These are phyloP conservation scores for Cheilosia grossa DNA, from an alignment of 2,888 invertebrate genomes.

Conservation along the genomic window DNA sequence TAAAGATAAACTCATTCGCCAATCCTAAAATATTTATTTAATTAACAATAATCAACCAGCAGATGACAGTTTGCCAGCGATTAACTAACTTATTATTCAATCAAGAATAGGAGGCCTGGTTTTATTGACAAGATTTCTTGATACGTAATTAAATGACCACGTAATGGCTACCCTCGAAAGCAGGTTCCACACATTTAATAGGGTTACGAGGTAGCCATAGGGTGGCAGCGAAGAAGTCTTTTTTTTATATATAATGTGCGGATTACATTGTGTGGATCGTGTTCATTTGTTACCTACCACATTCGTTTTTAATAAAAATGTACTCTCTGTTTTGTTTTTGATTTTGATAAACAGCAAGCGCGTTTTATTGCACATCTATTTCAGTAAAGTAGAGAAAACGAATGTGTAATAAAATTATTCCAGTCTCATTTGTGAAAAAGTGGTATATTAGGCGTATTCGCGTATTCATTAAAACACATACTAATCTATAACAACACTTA, in stretches of 20 bases:
- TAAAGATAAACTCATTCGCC: neutral
- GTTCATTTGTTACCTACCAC: too few species aligned
- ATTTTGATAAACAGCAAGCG: neutral
- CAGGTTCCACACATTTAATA: neutral
- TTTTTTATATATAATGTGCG: neutral
- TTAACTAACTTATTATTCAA: slow-evolving; percentile 1
- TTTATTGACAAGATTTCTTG: neutral
- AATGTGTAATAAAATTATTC: too few species aligned
- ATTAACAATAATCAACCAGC: neutral
- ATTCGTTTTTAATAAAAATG: too few species aligned
- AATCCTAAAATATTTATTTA: slow-evolving; percentile 4
- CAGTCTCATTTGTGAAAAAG: too few species aligned
- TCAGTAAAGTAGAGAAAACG: too few species aligned
- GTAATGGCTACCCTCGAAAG: slow-evolving; percentile 38
- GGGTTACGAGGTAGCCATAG: slow-evolving; percentile 34
- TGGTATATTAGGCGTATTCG: too few species aligned
- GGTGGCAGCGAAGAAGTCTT: neutral
- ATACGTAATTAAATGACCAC: slow-evolving; percentile 14
- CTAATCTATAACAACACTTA: too few species aligned
- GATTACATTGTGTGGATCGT: neutral
- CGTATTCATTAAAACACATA: too few species aligned
- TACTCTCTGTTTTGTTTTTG: too few species aligned
- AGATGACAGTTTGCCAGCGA: neutral
- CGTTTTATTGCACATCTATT: neutral
- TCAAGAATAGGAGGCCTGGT: neutral